phyloP scores from a whole-genome alignment of 2,797 vertebrate species.

The Danio choprae region DNA sequence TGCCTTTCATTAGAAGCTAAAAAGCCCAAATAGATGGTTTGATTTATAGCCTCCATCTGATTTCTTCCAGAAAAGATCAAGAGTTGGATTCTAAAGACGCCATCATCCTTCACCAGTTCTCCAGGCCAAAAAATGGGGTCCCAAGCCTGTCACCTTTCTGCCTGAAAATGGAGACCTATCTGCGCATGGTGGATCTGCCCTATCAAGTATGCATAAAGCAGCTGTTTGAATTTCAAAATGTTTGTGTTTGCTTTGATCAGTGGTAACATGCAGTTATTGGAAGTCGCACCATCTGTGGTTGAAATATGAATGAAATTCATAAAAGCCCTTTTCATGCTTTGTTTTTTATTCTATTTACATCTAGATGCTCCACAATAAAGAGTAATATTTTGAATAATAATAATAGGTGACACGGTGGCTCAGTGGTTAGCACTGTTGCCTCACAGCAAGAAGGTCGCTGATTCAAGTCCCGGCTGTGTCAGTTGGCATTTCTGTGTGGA shows the following conservation, averaged over 20 bases:
- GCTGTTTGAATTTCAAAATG: not conserved
- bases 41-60: conserved; percentile 11
- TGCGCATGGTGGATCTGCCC: conserved; percentile 96
- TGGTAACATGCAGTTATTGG: conserved; percentile 5
- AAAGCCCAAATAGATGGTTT: not conserved
- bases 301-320: conserved; percentile 23
- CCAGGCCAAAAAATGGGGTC: conserved; percentile 91
- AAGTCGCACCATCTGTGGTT: conserved; percentile 15
- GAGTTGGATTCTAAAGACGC: conserved; percentile 96
- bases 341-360: not conserved
- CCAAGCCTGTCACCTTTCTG: conserved; percentile 97
- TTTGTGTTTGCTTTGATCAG: conserved; percentile 4
- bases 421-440: too few species aligned
- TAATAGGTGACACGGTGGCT: too few species aligned
- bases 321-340: not conserved
- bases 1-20: too few species aligned
- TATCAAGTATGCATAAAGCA: conserved; percentile 86
- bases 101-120: conserved; percentile 98
- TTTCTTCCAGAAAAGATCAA: conserved; percentile 88
- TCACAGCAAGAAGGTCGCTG: too few species aligned
- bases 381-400: not conserved
- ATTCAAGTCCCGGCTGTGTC: too few species aligned
- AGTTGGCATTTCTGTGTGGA: too few species aligned
- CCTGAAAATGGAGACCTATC: conserved; percentile 96
- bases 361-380: not conserved